phyloP scores from a whole-genome alignment of 2,888 invertebrate species.

The Druceiella hillmani region DNA sequence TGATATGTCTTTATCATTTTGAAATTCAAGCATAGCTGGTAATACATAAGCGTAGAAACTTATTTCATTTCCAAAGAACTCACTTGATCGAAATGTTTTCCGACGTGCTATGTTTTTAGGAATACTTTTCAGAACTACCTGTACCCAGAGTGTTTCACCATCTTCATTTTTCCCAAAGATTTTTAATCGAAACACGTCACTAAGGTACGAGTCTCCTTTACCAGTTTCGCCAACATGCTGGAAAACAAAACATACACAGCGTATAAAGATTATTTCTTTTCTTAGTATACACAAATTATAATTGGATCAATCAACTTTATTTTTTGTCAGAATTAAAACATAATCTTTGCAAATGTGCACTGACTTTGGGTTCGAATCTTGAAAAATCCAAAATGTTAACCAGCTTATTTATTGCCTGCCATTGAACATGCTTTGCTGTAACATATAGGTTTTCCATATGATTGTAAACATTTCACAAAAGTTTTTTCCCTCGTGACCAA shows the following conservation, averaged over 20 bases:
- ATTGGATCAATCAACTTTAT: no score
- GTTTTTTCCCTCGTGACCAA: no score
- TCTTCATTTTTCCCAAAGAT: constrained; percentile 42
- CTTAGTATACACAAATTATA: no score
- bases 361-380: no score
- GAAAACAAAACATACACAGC: constrained; percentile 24
- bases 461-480: no score
- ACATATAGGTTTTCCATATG: no score
- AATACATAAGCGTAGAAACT: constrained; percentile 55
- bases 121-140: constrained; percentile 60
- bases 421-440: no score
- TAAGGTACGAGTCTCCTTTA: constrained; percentile 68
- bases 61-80: constrained; percentile 68
- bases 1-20: constrained; percentile 32
- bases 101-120: constrained; percentile 58
- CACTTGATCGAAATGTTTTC: constrained; percentile 58
- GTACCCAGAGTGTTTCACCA: constrained; percentile 33
- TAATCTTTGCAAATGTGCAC: no score
- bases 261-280: no score
- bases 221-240: constrained; percentile 43
- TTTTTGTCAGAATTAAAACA: no score
- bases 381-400: no score
- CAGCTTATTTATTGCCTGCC: no score
- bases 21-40: constrained; percentile 42
- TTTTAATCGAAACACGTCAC: constrained; percentile 56